Conservation (phyloP, 2,113 vertebrate species). For the Platichthys flesus region DNA sequence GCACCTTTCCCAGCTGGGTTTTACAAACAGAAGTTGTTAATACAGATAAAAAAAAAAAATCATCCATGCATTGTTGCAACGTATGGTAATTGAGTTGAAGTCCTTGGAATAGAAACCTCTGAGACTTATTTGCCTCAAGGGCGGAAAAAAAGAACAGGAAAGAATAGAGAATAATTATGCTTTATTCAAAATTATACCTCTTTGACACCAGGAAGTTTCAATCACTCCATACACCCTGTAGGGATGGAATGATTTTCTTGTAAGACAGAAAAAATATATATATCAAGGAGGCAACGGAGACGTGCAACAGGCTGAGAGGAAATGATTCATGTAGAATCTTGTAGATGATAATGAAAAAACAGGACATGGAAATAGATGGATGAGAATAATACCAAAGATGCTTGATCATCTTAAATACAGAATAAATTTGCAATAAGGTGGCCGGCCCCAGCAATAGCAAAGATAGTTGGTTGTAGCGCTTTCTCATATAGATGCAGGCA, state of each 20-base stretch:
- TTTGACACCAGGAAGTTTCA: background rate
- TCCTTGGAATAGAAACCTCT: background rate
- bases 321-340: background rate
- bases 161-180: background rate
- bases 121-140: background rate
- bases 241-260: background rate
- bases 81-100: background rate
- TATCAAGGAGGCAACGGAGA: background rate
- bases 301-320: background rate
- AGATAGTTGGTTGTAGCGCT: too few relatives aligned
- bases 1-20: background rate
- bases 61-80: background rate
- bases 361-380: background rate
- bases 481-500: too few relatives aligned
- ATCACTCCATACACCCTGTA: background rate
- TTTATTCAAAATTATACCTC: background rate
- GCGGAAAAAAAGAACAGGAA: background rate
- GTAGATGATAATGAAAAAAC: slow-evolving; percentile 11
- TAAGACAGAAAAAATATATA: background rate
- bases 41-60: too few relatives aligned
- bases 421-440: background rate
- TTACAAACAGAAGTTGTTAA: background rate
- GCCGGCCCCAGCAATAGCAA: too few relatives aligned
- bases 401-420: slow-evolving; percentile 12
- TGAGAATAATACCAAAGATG: background rate